Percentiles rank a stretch among this genome's conserved stretches.
Conservation (phyloP, 2,888 invertebrate species). For the Mythimna impura region DNA sequence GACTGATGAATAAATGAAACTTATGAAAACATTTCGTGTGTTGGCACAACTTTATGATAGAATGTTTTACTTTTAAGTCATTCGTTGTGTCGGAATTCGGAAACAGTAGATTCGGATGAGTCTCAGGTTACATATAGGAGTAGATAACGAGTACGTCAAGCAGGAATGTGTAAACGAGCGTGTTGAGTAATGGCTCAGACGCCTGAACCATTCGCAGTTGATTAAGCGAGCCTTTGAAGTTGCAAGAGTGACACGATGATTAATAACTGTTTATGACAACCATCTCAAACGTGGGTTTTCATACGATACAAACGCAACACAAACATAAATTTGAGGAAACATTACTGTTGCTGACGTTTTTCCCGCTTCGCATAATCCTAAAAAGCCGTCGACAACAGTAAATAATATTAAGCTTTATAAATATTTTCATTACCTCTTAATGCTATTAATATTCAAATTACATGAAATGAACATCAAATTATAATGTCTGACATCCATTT, state of each 20-base stretch:
- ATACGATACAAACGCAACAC: constrained; percentile 69
- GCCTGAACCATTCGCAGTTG: constrained; percentile 85
- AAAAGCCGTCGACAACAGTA: constrained; percentile 67
- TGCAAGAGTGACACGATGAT: constrained; percentile 82
- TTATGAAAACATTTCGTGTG: constrained; percentile 47
- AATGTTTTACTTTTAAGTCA: constrained; percentile 33
- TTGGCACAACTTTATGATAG: constrained; percentile 25
- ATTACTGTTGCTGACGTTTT: constrained; percentile 56
- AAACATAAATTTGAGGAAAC: constrained; percentile 67
- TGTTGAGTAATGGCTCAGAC: constrained; percentile 83
- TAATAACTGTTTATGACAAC: constrained; percentile 87
- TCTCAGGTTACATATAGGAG: constrained; percentile 69
- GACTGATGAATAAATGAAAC: constrained; percentile 68
- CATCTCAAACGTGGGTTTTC: constrained; percentile 75
- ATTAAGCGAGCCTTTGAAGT: constrained; percentile 87
- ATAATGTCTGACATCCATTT: constrained; percentile 16
- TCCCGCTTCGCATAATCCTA: constrained; percentile 64
- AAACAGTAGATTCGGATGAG: constrained; percentile 66
- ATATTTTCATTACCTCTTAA: constrained; percentile 60
- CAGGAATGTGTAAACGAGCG: constrained; percentile 83
- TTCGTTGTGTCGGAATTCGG: constrained; percentile 50
- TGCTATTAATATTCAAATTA: constrained; percentile 55
- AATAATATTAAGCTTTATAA: constrained; percentile 56
- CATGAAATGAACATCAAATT: constrained; percentile 40
- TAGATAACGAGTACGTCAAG: constrained; percentile 78